Base-by-base conservation (phyloP, 30 jellyfish, hydroid and myxozoan genomes). In the Rhopilema esculentum region DNA sequence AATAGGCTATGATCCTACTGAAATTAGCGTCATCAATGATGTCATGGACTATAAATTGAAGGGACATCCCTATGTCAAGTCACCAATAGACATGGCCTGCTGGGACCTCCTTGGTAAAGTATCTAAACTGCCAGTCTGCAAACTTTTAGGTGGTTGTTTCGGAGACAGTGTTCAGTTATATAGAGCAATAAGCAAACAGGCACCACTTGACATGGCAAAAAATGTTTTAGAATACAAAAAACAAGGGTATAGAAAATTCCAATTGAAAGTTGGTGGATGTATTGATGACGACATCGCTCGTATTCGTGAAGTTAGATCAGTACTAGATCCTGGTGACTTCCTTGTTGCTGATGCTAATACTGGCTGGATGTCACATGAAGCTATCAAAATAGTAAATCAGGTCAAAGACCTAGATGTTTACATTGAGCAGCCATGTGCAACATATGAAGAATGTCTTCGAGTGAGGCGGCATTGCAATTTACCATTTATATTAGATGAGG, bases 311-410 rank as follows among this genome's bases (percentile, higher is more conserved):
- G 92, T 71, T 4, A 73, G 92, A 20, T 70, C 92, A 1, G 92
- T 84, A 7, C 29, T 84, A 28, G 84, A 40, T 50, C 92, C 86
- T 8, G 61, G 40, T 33, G 85, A 84, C 64, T 84, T 70, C 40
- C 86, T 84, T 20, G 87, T 84, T 32, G 92, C 92, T 17, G 92
- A 84, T 29, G 92, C 92, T 6, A 84, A 84, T 29, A 84, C 92
- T 4, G 92, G 92, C 33, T 84, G 92, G 92, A 22, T 84, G 87
- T 84, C 92, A 0, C 92, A 84, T 53, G 92, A 84, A 72, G 92
- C 92, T 1, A 84, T 84, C 26, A 84, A 51, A 52, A 57, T 84
- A 20, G 75, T 85, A 21, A 70, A 71, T 26, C 77, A 72, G 12
- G 92, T 84, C 16, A 84, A 71, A 21, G 92, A 84, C 76, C 79